These are phyloP conservation scores for Myrmecobius fasciatus DNA, from an alignment of 2,113 vertebrate species.

Conservation along the genomic window DNA sequence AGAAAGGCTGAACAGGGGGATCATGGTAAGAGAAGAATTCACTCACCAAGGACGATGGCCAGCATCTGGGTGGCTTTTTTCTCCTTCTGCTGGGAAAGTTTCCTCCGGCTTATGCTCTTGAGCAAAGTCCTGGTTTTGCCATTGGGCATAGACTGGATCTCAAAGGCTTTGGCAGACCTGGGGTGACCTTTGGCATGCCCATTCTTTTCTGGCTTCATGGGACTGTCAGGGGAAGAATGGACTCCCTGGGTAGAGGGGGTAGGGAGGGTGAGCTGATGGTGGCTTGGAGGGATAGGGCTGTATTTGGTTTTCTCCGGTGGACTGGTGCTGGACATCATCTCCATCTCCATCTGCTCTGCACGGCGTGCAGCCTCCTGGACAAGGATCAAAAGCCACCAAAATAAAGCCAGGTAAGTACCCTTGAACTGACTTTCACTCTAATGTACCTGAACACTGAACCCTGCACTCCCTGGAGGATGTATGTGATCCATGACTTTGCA, in stretches of 20 bases:
- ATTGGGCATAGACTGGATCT: constrained; percentile 95
- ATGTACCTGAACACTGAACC: background rate
- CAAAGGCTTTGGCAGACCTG: constrained; percentile 90
- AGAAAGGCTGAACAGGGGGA: background rate
- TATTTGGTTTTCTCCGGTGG: constrained; percentile 90
- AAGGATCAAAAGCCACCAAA: constrained; percentile 81
- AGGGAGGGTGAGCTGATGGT: constrained; percentile 86
- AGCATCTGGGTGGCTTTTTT: constrained; percentile 99
- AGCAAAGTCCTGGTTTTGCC: constrained; percentile 95
- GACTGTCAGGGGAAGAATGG: constrained; percentile 86
- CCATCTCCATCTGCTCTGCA: constrained; percentile 92
- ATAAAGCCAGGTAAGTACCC: constrained; percentile 24
- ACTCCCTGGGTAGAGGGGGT: constrained; percentile 85
- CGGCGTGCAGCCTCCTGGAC: constrained; percentile 91
- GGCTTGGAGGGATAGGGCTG: constrained; percentile 85
- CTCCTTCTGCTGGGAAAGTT: constrained; percentile 98
- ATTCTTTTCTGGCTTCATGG: constrained; percentile 89
- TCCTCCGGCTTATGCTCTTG: constrained; percentile 94
- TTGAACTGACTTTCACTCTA: background rate
- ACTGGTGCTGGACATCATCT: constrained; percentile 92
- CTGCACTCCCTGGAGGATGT: background rate
- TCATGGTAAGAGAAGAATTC: background rate
- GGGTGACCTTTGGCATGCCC: constrained; percentile 88
- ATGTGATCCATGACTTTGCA: background rate
- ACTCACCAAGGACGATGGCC: constrained; percentile 97